A percentile compares a stretch with the other conserved stretches of the same genome.
Evolutionary conservation across 2,888 invertebrate species (phyloP).

Genomic region (Cryptocephalus moraei): DNA sequence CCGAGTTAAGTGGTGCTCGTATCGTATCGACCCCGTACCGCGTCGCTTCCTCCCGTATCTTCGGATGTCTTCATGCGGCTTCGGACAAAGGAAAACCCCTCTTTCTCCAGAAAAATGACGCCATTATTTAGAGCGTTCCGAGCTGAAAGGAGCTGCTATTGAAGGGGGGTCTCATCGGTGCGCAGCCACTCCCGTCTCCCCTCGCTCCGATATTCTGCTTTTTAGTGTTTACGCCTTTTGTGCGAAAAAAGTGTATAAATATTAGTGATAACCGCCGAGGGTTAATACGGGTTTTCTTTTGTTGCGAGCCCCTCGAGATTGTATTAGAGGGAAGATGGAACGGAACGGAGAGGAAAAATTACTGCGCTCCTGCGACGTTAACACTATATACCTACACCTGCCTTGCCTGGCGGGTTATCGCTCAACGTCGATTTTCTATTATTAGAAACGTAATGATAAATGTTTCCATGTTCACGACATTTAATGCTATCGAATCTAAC

Average conservation of each 20-base stretch:
- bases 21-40: too few relatives aligned
- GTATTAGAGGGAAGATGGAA: too few relatives aligned
- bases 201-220: slow-evolving; percentile 6
- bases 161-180: slow-evolving; percentile 14
- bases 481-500: too few relatives aligned
- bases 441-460: too few relatives aligned
- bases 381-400: too few relatives aligned
- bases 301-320: too few relatives aligned
- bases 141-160: slow-evolving; percentile 22
- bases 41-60: slow-evolving; percentile 13
- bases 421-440: too few relatives aligned
- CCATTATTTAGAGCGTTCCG: slow-evolving; percentile 25
- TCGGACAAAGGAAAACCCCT: slow-evolving; percentile 20
- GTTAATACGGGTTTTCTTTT: background rate
- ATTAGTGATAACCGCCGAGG: slow-evolving; percentile 7
- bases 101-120: slow-evolving; percentile 22
- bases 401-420: too few relatives aligned
- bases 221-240: slow-evolving; percentile 6
- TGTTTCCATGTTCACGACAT: too few relatives aligned
- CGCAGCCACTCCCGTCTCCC: slow-evolving; percentile 14
- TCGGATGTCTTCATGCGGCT: slow-evolving; percentile 24
- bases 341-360: too few relatives aligned
- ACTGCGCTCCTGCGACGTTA: too few relatives aligned
- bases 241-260: slow-evolving; percentile 12
- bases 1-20: too few relatives aligned